A percentile compares a stretch with the other conserved stretches of the same genome.
These are phyloP conservation scores for Spheniscus humboldti DNA, from an alignment of 2,797 vertebrate genomes.

Conservation along the genomic window DNA sequence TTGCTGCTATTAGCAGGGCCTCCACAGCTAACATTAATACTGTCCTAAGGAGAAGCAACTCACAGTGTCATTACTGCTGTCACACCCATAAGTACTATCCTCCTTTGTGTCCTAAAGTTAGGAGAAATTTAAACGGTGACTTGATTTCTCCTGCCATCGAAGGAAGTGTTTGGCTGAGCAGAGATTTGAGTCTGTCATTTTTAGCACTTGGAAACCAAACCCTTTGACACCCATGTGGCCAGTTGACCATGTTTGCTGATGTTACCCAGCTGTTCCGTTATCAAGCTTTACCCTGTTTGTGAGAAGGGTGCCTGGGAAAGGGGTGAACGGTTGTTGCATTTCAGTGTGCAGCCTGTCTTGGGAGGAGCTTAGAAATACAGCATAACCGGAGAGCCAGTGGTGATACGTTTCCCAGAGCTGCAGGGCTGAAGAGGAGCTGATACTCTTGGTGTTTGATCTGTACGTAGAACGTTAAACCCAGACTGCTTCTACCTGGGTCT, in stretches of 20 bases:
- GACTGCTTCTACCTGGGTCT: not conserved
- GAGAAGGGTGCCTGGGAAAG: not conserved
- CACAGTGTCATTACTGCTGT: not conserved
- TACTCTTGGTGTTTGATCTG: not conserved
- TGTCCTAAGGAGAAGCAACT: not conserved
- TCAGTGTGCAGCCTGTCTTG: not conserved
- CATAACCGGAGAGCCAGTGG: not conserved
- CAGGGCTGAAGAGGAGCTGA: not conserved
- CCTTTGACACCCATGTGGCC: not conserved
- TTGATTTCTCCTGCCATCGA: not conserved
- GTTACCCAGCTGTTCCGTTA: not conserved
- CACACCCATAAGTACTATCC: fast-evolving
- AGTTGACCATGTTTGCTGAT: not conserved
- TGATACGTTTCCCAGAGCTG: not conserved
- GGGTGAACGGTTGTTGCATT: not conserved
- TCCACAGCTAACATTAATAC: not conserved
- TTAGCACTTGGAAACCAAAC: not conserved
- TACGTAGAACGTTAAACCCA: not conserved
- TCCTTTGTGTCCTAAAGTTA: not conserved
- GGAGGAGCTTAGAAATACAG: not conserved
- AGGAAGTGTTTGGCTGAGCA: not conserved
- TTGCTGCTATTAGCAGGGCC: not conserved
- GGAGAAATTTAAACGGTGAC: not conserved
- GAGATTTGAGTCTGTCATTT: not conserved
- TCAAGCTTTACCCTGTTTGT: not conserved